phyloP scores from a whole-genome alignment of 2,888 invertebrate species.

The Girardia tigrina region DNA sequence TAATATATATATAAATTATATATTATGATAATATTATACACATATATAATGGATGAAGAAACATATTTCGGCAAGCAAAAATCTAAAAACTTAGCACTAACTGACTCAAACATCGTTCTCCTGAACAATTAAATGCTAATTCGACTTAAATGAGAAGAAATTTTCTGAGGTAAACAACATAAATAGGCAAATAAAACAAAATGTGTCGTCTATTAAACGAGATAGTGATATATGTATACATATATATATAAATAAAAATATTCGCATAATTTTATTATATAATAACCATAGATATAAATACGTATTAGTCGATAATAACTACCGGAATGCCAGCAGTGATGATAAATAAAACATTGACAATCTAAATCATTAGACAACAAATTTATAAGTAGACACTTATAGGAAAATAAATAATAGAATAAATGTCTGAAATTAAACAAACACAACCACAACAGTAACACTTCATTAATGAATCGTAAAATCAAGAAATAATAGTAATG shows the following conservation, averaged over 20 bases:
- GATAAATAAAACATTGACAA: background rate
- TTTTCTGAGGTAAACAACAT: background rate
- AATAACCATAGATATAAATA: no score
- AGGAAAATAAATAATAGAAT: background rate
- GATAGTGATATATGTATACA: background rate
- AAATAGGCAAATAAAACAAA: background rate
- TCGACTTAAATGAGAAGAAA: background rate
- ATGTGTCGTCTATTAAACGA: background rate
- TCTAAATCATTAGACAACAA: background rate
- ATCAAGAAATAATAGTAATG: background rate
- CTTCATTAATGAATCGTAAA: background rate
- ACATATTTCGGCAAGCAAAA: background rate
- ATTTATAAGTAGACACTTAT: background rate
- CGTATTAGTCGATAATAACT: background rate
- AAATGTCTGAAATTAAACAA: background rate
- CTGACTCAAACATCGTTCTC: background rate
- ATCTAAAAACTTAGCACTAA: background rate
- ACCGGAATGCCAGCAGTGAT: background rate
- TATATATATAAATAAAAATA: no score
- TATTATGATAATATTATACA: no score
- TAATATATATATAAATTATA: background rate
- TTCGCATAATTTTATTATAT: no score
- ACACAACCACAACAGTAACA: background rate
- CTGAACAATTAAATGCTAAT: background rate
- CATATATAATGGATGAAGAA: background rate